Conservation (phyloP, 1,140 invertebrate species). For the Acyrthosiphon pisum region DNA sequence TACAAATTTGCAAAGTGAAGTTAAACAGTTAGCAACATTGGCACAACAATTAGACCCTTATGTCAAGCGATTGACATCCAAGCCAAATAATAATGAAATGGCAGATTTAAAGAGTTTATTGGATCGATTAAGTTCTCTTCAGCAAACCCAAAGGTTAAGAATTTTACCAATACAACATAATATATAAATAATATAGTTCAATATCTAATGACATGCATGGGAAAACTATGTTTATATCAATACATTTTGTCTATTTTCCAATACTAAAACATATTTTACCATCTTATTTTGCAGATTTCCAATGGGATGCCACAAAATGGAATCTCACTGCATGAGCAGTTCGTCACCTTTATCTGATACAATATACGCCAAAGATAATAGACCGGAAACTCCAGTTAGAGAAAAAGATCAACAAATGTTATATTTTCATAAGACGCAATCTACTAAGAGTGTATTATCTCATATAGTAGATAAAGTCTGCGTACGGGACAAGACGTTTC, state of each 20-base stretch:
- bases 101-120: slow-evolving; percentile 67
- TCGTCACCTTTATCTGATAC: slow-evolving; percentile 34
- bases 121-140: slow-evolving; percentile 68
- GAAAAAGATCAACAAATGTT: slow-evolving; percentile 53
- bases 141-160: slow-evolving; percentile 59
- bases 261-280: not conserved
- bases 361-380: slow-evolving; percentile 32
- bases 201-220: not conserved
- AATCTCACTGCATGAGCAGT: slow-evolving; percentile 49
- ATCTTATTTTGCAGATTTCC: slow-evolving; percentile 34
- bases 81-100: slow-evolving; percentile 60
- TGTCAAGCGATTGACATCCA: slow-evolving; percentile 67
- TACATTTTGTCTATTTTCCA: not conserved
- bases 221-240: not conserved
- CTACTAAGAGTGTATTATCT: slow-evolving; percentile 41
- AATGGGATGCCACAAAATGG: slow-evolving; percentile 51
- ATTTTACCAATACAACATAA: not conserved
- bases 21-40: slow-evolving; percentile 71
- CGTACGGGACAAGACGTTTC: slow-evolving; percentile 42
- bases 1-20: slow-evolving; percentile 70
- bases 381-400: slow-evolving; percentile 43
- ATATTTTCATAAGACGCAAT: slow-evolving; percentile 47
- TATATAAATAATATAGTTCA: not conserved
- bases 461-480: slow-evolving; percentile 41
- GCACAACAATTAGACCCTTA: slow-evolving; percentile 73